Percentiles rank a stretch among this genome's conserved stretches.
Evolutionary conservation across 2,797 vertebrate genomes (phyloP).

Genomic region (Phrynocephalus forsythii): DNA sequence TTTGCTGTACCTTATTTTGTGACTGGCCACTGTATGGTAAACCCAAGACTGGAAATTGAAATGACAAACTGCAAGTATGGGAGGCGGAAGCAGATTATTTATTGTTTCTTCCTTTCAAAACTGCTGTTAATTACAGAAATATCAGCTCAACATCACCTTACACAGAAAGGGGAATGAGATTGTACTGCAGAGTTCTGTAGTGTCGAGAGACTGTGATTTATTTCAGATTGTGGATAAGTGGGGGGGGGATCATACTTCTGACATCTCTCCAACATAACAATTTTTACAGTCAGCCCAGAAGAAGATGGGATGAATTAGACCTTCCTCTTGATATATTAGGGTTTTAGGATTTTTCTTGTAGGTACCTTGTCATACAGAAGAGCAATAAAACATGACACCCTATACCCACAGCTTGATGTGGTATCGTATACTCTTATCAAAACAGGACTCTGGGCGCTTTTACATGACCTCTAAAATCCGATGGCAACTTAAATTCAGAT

Average conservation of each 20-base stretch:
- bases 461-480: no score
- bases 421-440: background rate
- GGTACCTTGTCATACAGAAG: background rate
- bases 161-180: no score
- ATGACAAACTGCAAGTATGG: no score
- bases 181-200: background rate
- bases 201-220: background rate
- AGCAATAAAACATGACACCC: background rate
- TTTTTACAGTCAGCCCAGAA: background rate
- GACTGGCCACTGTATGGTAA: no score
- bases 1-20: no score
- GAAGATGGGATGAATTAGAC: background rate
- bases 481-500: no score
- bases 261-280: background rate
- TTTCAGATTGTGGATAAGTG: background rate
- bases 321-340: background rate
- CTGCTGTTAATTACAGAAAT: no score
- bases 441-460: background rate
- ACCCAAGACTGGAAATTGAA: no score
- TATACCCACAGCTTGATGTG: background rate
- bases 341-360: background rate
- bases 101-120: background rate
- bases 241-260: background rate
- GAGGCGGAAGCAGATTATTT: no score
- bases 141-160: background rate